Percentiles rank a stretch among this genome's conserved stretches.
These are phyloP conservation scores for Cinclus mexicanus DNA, from an alignment of 2,113 vertebrate species.

Conservation along the genomic window DNA sequence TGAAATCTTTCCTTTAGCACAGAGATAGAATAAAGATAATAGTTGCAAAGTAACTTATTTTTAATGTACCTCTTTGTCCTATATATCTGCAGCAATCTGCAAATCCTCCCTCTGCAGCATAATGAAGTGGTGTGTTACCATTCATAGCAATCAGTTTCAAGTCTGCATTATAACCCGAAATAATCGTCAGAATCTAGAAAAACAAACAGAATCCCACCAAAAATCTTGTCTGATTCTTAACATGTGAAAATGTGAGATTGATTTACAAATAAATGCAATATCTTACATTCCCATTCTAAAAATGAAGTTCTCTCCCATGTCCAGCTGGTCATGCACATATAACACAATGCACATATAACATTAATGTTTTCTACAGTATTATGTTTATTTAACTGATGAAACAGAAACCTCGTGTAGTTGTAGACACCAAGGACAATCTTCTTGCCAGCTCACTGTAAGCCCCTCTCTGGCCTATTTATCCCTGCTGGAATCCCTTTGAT, in stretches of 20 bases:
- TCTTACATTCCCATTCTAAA: not conserved
- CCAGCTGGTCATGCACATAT: not conserved
- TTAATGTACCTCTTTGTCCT: conserved; percentile 88
- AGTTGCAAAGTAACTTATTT: not conserved
- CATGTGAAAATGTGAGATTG: not conserved
- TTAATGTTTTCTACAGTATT: not conserved
- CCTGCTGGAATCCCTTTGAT: not conserved
- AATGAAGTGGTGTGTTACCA: conserved; percentile 88
- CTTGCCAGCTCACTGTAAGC: not conserved
- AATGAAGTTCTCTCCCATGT: not conserved
- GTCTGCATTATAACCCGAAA: conserved; percentile 84
- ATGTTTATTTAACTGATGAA: not conserved
- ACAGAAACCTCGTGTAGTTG: not conserved
- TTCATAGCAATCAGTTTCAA: conserved; percentile 79
- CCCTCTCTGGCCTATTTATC: not conserved
- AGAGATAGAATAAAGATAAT: not conserved
- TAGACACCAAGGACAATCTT: not conserved
- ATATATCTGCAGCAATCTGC: conserved; percentile 90
- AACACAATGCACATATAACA: not conserved
- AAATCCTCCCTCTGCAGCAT: conserved; percentile 83
- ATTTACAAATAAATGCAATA: not conserved
- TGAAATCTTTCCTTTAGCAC: not conserved
- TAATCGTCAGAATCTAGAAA: conserved; percentile 76
- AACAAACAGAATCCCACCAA: not conserved
- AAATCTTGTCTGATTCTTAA: not conserved